Evolutionary conservation across 2,113 vertebrate species (phyloP), one percentile per base, ranked within the genome.

Genomic region (Galeopterus variegatus): DNA sequence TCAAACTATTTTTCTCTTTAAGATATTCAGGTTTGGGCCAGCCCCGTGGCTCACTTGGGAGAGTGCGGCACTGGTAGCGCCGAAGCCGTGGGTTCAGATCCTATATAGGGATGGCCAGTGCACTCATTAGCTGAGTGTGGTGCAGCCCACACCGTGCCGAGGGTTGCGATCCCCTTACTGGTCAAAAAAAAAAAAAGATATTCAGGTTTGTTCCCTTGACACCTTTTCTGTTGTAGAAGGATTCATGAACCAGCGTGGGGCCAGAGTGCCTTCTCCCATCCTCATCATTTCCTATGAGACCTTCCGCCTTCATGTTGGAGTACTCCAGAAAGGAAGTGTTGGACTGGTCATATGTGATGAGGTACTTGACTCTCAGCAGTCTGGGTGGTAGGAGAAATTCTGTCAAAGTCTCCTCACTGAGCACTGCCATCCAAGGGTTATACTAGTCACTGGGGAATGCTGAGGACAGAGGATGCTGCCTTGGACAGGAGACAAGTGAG

Each of bases 201-300:
- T 21, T 90, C 56, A 95, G 56, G 80, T 84, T 52, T 50, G 23
- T 97, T 96, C 62, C 2, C 12, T 97, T 54, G 93, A 95, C 5
- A 0, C 6, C n/a, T 6, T 83, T 48, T 33, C 52, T 56, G 24
- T 97, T 18, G 60, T 93, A 99, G 99, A 98, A 93, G 98, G 98
- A 92, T 99, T 99, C 97, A 99, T 99, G 97, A 99, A 98, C 77
- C 99, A 99, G 98, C 99, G 98, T 85, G 99, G 99, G 72, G 96
- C 99, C 93, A 98, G 99, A 96, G 99, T 99, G 64, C 99, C 99
- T 13, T 99, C 99, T 6, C 99, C 99, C 10, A 99, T 99, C 97
- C 98, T 99, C 52, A 99, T 99, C 80, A 99, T 99, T 97, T 99
- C 99, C 73, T 99, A 99, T 9, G 99, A 99, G 97, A 99, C 99